A percentile compares a stretch with the other conserved stretches of the same genome.
phyloP scores from a whole-genome alignment of 2,797 vertebrate genomes.

The Tolypeutes matacus region DNA sequence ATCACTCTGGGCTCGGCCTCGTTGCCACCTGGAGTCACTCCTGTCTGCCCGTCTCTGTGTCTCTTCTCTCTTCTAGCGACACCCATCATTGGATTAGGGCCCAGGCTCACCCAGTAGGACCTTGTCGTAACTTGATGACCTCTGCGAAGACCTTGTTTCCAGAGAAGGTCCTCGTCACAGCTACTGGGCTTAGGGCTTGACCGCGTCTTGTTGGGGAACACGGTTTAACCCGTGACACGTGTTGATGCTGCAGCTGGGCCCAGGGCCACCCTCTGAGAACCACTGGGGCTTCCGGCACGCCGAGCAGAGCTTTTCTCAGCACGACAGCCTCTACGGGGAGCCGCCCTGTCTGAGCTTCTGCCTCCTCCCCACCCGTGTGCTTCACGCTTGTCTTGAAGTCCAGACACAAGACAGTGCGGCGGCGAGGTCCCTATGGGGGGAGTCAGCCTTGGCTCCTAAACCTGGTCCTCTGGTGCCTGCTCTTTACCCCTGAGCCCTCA shows the following conservation, averaged over 20 bases:
- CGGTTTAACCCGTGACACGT: no score
- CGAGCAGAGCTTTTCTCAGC: background rate
- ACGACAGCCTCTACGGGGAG: background rate
- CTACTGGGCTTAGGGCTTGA: no score
- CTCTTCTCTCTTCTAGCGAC: no score
- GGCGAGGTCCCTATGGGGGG: background rate
- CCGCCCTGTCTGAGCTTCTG: background rate
- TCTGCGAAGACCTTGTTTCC: no score
- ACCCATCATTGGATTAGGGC: no score
- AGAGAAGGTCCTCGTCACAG: no score
- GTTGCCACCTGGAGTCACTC: no score
- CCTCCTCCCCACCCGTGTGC: background rate
- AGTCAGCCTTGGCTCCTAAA: background rate
- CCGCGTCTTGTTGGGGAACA: background rate
- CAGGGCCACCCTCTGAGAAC: background rate
- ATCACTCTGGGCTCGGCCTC: no score
- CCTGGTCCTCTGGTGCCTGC: background rate
- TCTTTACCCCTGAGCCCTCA: background rate
- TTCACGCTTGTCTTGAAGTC: background rate
- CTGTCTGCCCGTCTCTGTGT: no score
- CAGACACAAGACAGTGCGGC: background rate
- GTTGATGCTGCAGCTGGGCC: no score
- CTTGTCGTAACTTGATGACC: no score
- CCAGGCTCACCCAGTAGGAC: no score
- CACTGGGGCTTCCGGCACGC: background rate